Evolutionary conservation across 1,140 invertebrate genomes (phyloP).

Genomic region (Leptinotarsa texana): DNA sequence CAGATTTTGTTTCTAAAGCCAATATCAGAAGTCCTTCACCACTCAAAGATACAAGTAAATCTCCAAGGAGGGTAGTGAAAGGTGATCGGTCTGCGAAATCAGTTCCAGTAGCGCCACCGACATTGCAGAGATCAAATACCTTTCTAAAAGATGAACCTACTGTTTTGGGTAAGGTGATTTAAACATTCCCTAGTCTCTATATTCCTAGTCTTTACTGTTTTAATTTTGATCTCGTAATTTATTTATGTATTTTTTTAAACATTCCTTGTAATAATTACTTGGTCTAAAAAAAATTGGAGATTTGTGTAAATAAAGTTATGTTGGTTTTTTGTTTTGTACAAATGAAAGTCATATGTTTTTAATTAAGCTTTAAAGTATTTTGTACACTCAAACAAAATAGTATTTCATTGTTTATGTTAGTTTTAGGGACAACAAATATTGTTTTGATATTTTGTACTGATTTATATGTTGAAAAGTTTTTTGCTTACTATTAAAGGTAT

Average conservation of each 20-base stretch:
- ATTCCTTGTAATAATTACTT: no score
- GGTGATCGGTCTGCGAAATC: slow-evolving; percentile 5
- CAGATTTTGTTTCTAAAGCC: slow-evolving; percentile 23
- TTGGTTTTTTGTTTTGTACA: background rate
- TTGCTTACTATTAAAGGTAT: no score
- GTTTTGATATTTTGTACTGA: no score
- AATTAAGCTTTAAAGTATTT: background rate
- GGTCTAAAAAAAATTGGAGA: background rate
- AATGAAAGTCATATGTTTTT: background rate
- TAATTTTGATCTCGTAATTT: slow-evolving; percentile 22
- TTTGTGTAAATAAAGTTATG: background rate
- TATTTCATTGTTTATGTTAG: background rate
- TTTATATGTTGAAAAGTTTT: no score
- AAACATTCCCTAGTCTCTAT: slow-evolving; percentile 29
- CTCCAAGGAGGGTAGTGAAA: slow-evolving; percentile 32
- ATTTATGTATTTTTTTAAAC: background rate
- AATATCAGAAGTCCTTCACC: slow-evolving; percentile 42
- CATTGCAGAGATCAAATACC: slow-evolving; percentile 67
- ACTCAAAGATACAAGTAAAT: slow-evolving; percentile 34
- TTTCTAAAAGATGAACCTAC: slow-evolving; percentile 71
- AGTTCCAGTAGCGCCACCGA: slow-evolving; percentile 38
- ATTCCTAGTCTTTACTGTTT: slow-evolving; percentile 23
- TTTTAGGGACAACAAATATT: background rate
- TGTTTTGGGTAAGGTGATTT: slow-evolving; percentile 46
- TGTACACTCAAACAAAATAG: background rate